Evolutionary conservation across 2,113 vertebrate species (phyloP).

Genomic region (Tringa solitaria): DNA sequence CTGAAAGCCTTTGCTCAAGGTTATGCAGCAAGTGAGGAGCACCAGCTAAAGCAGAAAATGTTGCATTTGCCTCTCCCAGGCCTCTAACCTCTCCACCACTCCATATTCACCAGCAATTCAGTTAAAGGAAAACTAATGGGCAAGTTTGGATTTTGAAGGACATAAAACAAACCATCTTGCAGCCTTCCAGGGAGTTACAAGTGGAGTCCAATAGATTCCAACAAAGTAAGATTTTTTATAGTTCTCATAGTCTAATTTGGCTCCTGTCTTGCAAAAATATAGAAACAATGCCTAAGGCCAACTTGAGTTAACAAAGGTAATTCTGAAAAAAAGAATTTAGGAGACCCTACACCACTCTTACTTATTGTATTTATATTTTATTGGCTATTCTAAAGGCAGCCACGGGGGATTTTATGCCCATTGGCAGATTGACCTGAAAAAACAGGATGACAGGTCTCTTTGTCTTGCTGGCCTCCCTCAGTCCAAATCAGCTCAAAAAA

Average conservation of each 20-base stretch:
- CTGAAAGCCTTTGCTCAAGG: background rate
- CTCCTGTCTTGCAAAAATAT: background rate
- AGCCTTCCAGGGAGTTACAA: background rate
- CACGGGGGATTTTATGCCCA: accelerated
- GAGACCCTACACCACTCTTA: background rate
- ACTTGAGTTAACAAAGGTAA: background rate
- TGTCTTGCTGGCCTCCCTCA: background rate
- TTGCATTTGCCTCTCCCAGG: background rate
- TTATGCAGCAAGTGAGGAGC: background rate
- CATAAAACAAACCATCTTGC: background rate
- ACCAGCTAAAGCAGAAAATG: background rate
- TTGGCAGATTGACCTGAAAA: background rate
- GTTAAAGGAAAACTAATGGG: background rate
- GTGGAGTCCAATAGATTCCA: background rate
- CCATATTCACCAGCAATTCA: background rate
- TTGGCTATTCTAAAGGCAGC: background rate
- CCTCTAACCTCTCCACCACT: background rate
- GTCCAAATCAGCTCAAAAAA: background rate
- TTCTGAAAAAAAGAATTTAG: background rate
- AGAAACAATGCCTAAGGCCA: background rate
- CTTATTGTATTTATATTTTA: background rate
- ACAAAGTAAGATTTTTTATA: background rate
- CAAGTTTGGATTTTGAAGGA: background rate
- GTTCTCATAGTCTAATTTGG: background rate
- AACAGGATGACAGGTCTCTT: background rate